Base-by-base conservation (phyloP, 2,797 vertebrate genomes). In the Ctenopoma kingsleyae region DNA sequence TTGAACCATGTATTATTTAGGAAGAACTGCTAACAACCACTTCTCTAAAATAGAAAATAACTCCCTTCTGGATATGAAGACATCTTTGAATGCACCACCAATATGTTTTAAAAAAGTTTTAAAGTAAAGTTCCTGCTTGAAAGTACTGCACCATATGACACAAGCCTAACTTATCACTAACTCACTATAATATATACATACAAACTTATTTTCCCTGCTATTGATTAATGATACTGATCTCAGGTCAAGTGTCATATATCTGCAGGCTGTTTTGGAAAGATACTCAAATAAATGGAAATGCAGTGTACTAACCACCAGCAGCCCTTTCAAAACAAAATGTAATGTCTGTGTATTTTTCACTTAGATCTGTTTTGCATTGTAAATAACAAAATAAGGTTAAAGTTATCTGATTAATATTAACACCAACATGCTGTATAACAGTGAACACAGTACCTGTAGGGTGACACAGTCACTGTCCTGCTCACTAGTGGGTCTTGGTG, bases 391-490 rank as follows among this genome's bases (percentile, higher is more conserved):
- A 8, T 32, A 30, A 6, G 27, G 27, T 17, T 6, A 16, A 13
- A 40, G 38, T 15, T n/a, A 9, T 6, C 4, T n/a, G 8, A 57
- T 16, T 15, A 16, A 41, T 27, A 15, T 27, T 43, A n/a, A 43
- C 41, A 17, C 16, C 43, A 17, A 43, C 16, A 17, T 43, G 6
- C 17, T 17, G 16, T 6, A 6, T 8, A 19, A 9, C 43, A 44
- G 7, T 10, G 5, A 20, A 36, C 11, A 36, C 10, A 12, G 38
- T 78, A 94, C 93, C 91, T 93, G 93, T 78, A 93, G 93, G 55
- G 88, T 86, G 49, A 93, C 78, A 56, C 91, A 93, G 67, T 93
- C 92, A n/a, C 91, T 91, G 83, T 93, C 91, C 20, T 89, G 88
- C 49, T 94, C 92, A 79, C 92, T 94, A 3, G 47, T 32, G 46